A percentile compares a stretch with the other conserved stretches of the same genome.
These are phyloP conservation scores for Lophotis ruficrista DNA, from an alignment of 2,113 vertebrate species.

Conservation along the genomic window DNA sequence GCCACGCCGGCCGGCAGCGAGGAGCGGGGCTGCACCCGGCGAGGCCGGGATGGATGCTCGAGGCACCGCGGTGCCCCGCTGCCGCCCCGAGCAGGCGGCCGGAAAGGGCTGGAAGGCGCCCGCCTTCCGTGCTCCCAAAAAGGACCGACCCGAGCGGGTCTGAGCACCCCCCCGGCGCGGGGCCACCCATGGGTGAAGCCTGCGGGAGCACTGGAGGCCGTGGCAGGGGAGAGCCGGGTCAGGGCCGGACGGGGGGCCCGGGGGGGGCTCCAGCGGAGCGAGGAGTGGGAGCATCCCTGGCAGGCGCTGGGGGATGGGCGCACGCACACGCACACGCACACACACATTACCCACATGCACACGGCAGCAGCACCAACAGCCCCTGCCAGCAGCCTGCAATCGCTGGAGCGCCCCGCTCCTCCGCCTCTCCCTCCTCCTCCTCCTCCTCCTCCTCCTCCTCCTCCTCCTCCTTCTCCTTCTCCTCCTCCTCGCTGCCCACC, in stretches of 20 bases:
- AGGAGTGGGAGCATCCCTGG: neutral
- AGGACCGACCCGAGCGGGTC: fast-evolving
- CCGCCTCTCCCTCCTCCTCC: neutral
- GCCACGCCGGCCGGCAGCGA: fast-evolving
- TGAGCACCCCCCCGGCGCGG: neutral
- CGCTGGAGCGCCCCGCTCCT: conserved; percentile 33
- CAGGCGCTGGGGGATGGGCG: conserved; percentile 30
- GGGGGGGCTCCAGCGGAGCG: neutral
- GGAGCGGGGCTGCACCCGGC: fast-evolving
- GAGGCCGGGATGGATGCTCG: fast-evolving
- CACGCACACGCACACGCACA: conserved; percentile 6
- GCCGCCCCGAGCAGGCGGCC: fast-evolving
- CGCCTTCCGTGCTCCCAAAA: fast-evolving
- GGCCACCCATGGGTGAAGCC: neutral
- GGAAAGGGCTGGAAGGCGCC: neutral
- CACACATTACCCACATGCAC: conserved; percentile 58
- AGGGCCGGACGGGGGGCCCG: fast-evolving
- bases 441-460: neutral
- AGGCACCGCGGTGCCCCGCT: fast-evolving
- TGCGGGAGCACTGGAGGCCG: fast-evolving
- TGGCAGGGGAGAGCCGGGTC: neutral
- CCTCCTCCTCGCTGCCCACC: conserved; percentile 32
- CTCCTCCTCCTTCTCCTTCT: neutral
- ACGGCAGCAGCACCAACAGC: conserved; percentile 60
- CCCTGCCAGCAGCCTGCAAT: conserved; percentile 54